These are phyloP conservation scores for Liopterus haemorrhoidalis DNA, from an alignment of 2,888 invertebrate species.

Conservation along the genomic window DNA sequence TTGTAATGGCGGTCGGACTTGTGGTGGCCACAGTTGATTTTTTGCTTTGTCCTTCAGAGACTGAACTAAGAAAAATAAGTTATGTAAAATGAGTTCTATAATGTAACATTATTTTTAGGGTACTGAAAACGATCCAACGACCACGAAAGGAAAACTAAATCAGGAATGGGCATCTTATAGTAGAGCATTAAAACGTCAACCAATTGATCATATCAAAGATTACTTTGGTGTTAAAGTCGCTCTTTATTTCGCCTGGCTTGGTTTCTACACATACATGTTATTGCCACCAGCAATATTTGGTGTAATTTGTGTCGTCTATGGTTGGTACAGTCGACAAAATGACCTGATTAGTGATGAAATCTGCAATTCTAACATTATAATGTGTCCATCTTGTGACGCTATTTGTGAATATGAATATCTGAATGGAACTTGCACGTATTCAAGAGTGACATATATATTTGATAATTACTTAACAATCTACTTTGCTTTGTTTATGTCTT, in stretches of 20 bases:
- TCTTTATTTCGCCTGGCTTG: conserved; percentile 81
- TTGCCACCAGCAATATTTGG: conserved; percentile 67
- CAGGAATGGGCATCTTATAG: conserved; percentile 65
- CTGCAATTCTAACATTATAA: conserved; percentile 55
- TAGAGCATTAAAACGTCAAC: conserved; percentile 68
- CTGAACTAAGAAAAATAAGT: no score
- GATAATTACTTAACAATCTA: conserved; percentile 74
- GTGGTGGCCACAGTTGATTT: no score
- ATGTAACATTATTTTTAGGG: no score
- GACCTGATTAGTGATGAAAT: conserved; percentile 54
- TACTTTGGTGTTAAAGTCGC: conserved; percentile 74
- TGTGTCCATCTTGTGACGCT: conserved; percentile 78
- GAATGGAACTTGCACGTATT: conserved; percentile 65
- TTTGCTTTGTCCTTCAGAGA: no score
- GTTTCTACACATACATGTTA: conserved; percentile 78
- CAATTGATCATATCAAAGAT: conserved; percentile 68
- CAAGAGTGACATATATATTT: conserved; percentile 68
- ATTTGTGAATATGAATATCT: conserved; percentile 70
- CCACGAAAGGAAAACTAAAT: conserved; percentile 52
- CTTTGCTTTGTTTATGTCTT: conserved; percentile 75
- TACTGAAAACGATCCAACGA: conserved; percentile 47
- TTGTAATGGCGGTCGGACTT: no score
- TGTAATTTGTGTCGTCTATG: conserved; percentile 59
- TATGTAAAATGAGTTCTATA: no score
- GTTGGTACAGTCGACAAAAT: conserved; percentile 47